Base-by-base conservation (phyloP, 2,113 vertebrate species). In the Eulemur macaco region DNA sequence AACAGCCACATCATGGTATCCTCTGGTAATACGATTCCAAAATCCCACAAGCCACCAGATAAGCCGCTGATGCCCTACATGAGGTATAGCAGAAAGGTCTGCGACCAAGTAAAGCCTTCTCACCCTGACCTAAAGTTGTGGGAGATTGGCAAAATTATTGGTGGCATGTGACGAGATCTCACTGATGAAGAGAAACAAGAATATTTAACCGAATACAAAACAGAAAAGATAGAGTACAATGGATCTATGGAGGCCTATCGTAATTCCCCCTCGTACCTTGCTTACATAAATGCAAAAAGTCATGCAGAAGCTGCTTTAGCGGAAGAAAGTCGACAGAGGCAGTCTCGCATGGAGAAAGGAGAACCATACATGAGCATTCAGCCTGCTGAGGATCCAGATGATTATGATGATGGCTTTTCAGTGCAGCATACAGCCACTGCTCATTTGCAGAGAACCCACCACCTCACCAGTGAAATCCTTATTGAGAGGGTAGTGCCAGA, bases 31-130 rank as follows among this genome's bases (percentile, higher is more conserved):
- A 99, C 99, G 88, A 99, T 99, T 97, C 99, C 99, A 98, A 99
- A 99, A 98, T 99, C 99, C 89, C 99, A 99, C 96, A 99, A 99
- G 98, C 99, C 99, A 98, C 99, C 99, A 99, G 99, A 99, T 99
- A 99, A 99, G 99, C 99, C 99, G 27, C 98, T 99, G 99, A 99
- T 99, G 99, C 99, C 99, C 97, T 99, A 99, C 99, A 99, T 99
- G 99, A 99, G 99, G 99, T 99, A 99, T 99, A 99, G 99, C 99
- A 99, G 99, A 99, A 99, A 99, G 99, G 99, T 99, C 98, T 99
- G 99, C 99, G 99, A 99, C 99, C 99, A 99, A 98, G 99, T 99
- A 98, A 99, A 99, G 98, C 99, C 99, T 69, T 99, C 99, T 98
- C 99, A 99, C 98, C 99, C 99, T 83, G 99, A 99, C 99, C 99